Conservation (phyloP, 2,113 vertebrate genomes). For the Grantiella picta region DNA sequence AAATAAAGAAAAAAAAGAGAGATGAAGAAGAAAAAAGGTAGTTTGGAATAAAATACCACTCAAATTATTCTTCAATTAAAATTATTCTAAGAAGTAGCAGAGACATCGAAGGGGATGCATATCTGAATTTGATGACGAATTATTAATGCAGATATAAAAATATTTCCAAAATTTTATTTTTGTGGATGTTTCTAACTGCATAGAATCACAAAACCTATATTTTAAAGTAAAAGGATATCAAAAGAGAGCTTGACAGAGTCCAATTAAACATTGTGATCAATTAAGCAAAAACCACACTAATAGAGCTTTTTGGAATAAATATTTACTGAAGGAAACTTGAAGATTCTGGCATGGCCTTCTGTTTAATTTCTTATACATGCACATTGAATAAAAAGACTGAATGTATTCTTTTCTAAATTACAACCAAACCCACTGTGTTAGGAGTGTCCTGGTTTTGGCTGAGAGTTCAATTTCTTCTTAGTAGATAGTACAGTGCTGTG, state of each 20-base stretch:
- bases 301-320: background rate
- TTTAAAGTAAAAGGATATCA: background rate
- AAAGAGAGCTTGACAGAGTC: background rate
- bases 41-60: background rate
- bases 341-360: background rate
- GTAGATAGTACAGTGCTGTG: background rate
- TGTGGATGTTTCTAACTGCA: background rate
- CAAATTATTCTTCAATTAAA: background rate
- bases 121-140: background rate
- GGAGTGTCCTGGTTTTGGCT: background rate
- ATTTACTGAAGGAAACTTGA: background rate
- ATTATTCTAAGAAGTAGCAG: background rate
- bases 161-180: background rate
- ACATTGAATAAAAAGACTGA: background rate
- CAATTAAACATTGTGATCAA: background rate
- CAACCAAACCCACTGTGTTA: background rate
- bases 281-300: background rate
- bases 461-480: background rate
- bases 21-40: background rate
- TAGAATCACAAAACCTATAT: background rate
- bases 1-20: background rate
- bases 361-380: background rate
- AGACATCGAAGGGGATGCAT: background rate
- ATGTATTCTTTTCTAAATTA: background rate
- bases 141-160: background rate